Evolutionary conservation across 92 coral and sea anemone genomes (phyloP), one percentile per base, ranked within the genome.

Genomic region (Heteractis magnifica): DNA sequence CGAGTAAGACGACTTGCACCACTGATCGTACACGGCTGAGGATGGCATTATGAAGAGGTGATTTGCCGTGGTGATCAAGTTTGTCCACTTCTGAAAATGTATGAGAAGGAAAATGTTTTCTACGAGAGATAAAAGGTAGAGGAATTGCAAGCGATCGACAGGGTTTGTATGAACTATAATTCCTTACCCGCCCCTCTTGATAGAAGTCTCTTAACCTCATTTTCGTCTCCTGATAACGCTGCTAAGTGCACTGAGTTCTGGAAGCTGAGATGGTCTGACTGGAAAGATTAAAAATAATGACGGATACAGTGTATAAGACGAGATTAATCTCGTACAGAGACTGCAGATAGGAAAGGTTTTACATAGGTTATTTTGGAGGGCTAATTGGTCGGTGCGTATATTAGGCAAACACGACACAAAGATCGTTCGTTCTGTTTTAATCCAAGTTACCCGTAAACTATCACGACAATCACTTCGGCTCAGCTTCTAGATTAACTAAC

Each of bases 41-140:
- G 58, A 90, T 90, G 55, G 92, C 92, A 8, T 88, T 90, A 64
- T 89, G 92, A 18, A 90, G 82, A 49, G 92, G 90, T 4, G 92
- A 86, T 79, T 90, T 90, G 0, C 92, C 92, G 13, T 88, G 87
- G 11, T 56, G 81, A 68, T 90, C 92, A 26, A 59, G 71, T 48
- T 83, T 77, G 71, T 90, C 79, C 2, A 77, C 85, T 52, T 81
- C 92, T 89, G n/a, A 6, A 58, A 26, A 18, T 14, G 4, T 9
- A 23, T 23, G 0, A 21, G 0, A 2, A 23, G 19, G 16, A 48
- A 58, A n/a, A 10, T 58, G 16, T 13, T 58, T 58, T 12, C 0
- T 58, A 58, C 16, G 19, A 58, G 13, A 58, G n/a, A 58, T 58
- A 11, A 58, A 34, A 1, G 44, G 44, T 34, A 34, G 3, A 34